These are phyloP conservation scores for Rhinichthys klamathensis DNA, from an alignment of 2,113 vertebrate species.

Conservation along the genomic window DNA sequence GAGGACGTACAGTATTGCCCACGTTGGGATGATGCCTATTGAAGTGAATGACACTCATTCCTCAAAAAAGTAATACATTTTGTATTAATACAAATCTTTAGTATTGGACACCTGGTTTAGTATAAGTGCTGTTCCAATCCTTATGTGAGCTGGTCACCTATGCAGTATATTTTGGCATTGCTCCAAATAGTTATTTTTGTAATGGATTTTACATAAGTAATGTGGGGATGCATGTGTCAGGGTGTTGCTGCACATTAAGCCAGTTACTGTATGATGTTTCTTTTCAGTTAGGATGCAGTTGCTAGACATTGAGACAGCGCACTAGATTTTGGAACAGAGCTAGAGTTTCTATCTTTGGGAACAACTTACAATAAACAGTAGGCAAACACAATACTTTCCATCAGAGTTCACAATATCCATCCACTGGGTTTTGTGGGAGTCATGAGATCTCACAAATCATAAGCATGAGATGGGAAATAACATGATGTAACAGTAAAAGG, in stretches of 20 bases:
- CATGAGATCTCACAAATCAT: slow-evolving; percentile 8
- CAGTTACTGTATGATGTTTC: too few relatives aligned
- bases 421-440: slow-evolving; percentile 7
- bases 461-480: background rate
- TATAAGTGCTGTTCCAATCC: background rate
- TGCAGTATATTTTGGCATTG: too few relatives aligned
- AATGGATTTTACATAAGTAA: too few relatives aligned
- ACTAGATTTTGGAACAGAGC: background rate
- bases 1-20: background rate
- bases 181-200: too few relatives aligned
- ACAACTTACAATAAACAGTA: background rate
- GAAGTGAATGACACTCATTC: background rate
- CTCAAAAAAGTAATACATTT: background rate
- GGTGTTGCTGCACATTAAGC: too few relatives aligned
- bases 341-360: background rate
- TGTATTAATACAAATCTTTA: background rate
- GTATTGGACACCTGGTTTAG: background rate
- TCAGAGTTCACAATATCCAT: background rate
- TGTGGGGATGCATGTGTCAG: too few relatives aligned
- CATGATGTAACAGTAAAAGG: background rate
- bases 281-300: background rate
- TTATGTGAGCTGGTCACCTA: background rate
- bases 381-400: background rate
- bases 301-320: background rate
- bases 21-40: background rate